Percentiles rank a stretch among this genome's conserved stretches.
These are phyloP conservation scores for Papilio polyxenes DNA, from an alignment of 1,140 invertebrate species.

Conservation along the genomic window DNA sequence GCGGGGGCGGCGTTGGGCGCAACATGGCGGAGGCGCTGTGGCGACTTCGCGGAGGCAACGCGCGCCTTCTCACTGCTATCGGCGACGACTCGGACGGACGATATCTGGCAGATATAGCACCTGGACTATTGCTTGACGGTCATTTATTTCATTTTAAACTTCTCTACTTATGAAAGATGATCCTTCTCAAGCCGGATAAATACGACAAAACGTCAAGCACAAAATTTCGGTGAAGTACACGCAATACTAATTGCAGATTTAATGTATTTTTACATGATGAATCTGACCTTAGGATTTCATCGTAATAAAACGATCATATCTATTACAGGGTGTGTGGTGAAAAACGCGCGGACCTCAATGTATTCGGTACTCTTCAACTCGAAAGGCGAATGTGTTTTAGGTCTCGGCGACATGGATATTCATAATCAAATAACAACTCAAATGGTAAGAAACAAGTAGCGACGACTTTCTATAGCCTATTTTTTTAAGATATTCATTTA, in stretches of 20 bases:
- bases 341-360: slow-evolving; percentile 83
- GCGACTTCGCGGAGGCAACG: slow-evolving; percentile 83
- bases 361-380: slow-evolving; percentile 88
- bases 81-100: slow-evolving; percentile 83
- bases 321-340: slow-evolving; percentile 63
- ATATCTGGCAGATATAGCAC: slow-evolving; percentile 73
- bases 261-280: neutral
- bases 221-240: neutral
- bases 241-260: neutral
- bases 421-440: slow-evolving; percentile 86
- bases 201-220: neutral
- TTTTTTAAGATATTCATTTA: neutral
- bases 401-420: slow-evolving; percentile 92
- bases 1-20: slow-evolving; percentile 92
- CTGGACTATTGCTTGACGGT: slow-evolving; percentile 72
- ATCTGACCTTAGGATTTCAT: neutral
- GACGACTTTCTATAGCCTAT: too few relatives aligned
- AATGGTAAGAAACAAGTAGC: slow-evolving; percentile 75
- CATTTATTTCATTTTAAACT: slow-evolving; percentile 30
- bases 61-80: slow-evolving; percentile 89
- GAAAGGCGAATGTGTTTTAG: slow-evolving; percentile 88
- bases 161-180: neutral
- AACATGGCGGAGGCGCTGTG: slow-evolving; percentile 94
- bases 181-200: neutral
- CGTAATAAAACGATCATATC: neutral